Percentiles rank a stretch among this genome's conserved stretches.
Conservation (phyloP, 2,797 vertebrate genomes). For the Macropodus opercularis region DNA sequence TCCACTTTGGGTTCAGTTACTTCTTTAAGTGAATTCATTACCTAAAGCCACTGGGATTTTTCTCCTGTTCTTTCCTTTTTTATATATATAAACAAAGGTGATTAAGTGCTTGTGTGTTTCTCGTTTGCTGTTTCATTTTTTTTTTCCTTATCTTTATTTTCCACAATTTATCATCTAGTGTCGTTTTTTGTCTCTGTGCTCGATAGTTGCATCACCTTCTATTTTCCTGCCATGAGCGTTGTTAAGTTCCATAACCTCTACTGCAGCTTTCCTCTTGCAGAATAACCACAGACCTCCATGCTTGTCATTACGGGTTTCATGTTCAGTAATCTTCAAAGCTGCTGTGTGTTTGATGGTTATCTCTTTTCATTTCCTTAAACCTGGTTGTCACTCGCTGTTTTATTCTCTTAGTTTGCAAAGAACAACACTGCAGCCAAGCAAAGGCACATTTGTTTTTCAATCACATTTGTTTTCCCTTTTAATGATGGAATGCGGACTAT, state of each 20-base stretch:
- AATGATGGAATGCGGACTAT: conserved; percentile 21
- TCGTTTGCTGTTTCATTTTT: neutral
- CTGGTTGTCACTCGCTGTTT: neutral
- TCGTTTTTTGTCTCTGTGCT: conserved; percentile 45
- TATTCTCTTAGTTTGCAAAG: conserved; percentile 31
- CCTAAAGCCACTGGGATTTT: no score
- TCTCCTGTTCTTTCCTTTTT: no score
- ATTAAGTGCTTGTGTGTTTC: neutral
- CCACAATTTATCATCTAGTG: neutral
- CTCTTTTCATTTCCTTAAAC: conserved; percentile 49
- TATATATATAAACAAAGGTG: no score
- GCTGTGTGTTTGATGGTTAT: conserved; percentile 26
- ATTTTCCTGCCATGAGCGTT: conserved; percentile 18
- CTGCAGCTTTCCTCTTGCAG: neutral
- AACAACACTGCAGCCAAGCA: neutral
- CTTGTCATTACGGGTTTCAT: conserved; percentile 22
- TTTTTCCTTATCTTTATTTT: conserved; percentile 3
- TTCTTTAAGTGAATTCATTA: neutral
- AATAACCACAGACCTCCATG: neutral
- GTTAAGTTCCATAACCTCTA: conserved; percentile 7
- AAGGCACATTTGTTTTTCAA: conserved; percentile 13
- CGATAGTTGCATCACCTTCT: neutral
- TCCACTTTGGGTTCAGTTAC: neutral
- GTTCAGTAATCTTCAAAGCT: conserved; percentile 8
- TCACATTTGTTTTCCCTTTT: conserved; percentile 17